A percentile compares a stretch with the other conserved stretches of the same genome.
Conservation (phyloP, 2,113 vertebrate species). For the Sinocyclocheilus anophthalmus region DNA sequence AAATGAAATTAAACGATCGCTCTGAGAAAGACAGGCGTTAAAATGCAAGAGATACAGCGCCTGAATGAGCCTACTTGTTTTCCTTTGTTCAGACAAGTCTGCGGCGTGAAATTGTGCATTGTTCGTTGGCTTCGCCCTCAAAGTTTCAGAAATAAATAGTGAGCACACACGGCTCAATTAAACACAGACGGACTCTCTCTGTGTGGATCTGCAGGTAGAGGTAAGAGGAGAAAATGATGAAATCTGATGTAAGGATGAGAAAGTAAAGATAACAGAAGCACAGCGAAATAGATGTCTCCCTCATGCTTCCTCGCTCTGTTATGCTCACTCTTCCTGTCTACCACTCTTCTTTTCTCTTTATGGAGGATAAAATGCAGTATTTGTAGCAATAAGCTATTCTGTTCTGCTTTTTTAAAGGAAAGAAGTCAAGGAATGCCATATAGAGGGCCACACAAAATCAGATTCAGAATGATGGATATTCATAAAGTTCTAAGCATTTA, state of each 20-base stretch:
- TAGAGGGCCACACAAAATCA: background rate
- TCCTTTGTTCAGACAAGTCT: conserved; percentile 13
- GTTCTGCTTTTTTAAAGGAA: background rate
- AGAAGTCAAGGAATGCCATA: background rate
- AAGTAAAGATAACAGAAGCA: conserved; percentile 73
- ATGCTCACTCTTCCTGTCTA: conserved; percentile 55
- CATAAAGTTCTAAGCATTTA: background rate
- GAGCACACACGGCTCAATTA: conserved; percentile 26
- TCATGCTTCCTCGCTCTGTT: conserved; percentile 65
- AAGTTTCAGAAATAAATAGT: conserved; percentile 27
- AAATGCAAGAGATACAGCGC: background rate
- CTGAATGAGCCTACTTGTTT: conserved; percentile 19
- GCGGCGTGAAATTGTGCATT: conserved; percentile 11
- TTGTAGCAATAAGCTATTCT: conserved; percentile 10
- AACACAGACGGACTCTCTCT: background rate
- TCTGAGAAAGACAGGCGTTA: background rate
- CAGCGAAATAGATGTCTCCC: conserved; percentile 72
- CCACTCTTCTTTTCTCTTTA: conserved; percentile 53
- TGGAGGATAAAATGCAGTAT: conserved; percentile 11
- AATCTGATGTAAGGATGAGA: conserved; percentile 80
- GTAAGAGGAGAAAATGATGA: conserved; percentile 70
- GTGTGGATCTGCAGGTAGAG: conserved; percentile 42
- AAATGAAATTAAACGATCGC: background rate
- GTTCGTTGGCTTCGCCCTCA: conserved; percentile 27
- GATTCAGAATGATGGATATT: background rate